Evolutionary conservation across 2,797 vertebrate genomes (phyloP), one percentile per base, ranked within the genome.

Genomic region (Macroramphosus scolopax): DNA sequence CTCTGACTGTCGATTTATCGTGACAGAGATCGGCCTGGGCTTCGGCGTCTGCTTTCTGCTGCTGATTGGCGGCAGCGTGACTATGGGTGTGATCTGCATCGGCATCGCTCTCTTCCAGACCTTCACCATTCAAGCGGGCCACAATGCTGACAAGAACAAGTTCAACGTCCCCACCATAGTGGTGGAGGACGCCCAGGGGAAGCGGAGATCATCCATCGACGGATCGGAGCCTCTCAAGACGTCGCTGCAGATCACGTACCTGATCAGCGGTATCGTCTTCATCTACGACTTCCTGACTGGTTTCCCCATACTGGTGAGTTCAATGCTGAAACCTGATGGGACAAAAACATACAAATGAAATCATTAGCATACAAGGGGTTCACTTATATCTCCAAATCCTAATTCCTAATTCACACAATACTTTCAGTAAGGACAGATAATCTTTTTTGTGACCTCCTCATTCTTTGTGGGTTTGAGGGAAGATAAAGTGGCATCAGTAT

Each of bases 21-120:
- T 94, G 73, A 95, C 90, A 0, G 94, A 97, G 88, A 95, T 97
- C 0, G 95, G 95, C 66, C 88, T 97, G 67, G 95, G 95, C 77
- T 97, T 96, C 0, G 93, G 94, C 0, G 93, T 96, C 51, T 96
- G 95, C 83, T 97, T 97, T 80, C 86, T 97, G 75, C 88, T 97
- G 60, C 84, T 97, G 70, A 92, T 96, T 44, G 91, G 93, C 0
- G 94, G 95, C 57, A 95, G 94, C 1, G 86, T 96, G 58, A 87
- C 90, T 37, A 93, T 93, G 91, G 94, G 95, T 0, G 85, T 91
- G 41, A 89, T 93, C 67, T 97, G 95, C 82, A 92, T 93, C 0
- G 92, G 89, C 80, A 93, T 96, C 5, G 86, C 95, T 63, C 93
- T 97, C 54, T 94, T 95, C 78, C 95, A 95, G 87, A 96, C 95